Conservation (phyloP, 2,797 vertebrate genomes). For the Periophthalmus magnuspinnatus region DNA sequence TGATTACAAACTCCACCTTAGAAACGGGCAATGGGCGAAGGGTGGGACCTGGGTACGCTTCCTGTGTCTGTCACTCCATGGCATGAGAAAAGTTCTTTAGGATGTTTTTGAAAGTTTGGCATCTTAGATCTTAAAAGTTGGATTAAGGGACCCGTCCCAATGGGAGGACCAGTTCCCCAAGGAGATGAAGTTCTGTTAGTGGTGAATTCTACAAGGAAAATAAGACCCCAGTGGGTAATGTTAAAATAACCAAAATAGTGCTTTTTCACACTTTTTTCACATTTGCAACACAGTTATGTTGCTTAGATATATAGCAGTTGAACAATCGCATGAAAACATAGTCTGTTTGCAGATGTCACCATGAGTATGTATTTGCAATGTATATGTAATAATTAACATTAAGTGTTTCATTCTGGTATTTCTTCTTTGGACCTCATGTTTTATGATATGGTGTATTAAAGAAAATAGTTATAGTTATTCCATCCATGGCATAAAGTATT, state of each 20-base stretch:
- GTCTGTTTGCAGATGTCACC: neutral
- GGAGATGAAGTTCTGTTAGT: slow-evolving; percentile 27
- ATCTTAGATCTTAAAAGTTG: slow-evolving; percentile 30
- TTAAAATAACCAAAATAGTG: neutral
- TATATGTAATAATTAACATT: neutral
- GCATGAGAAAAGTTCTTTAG: slow-evolving; percentile 30
- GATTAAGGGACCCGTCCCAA: slow-evolving; percentile 34
- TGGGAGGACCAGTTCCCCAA: slow-evolving; percentile 41
- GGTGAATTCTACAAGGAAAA: no score
- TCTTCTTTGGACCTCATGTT: neutral
- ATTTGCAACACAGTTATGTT: no score
- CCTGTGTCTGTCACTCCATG: slow-evolving; percentile 60
- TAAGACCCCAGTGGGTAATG: slow-evolving; percentile 10
- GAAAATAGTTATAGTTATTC: neutral
- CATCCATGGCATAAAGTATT: neutral
- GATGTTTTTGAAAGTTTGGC: slow-evolving; percentile 39
- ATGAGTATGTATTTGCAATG: neutral
- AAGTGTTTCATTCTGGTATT: neutral
- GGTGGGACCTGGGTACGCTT: slow-evolving; percentile 52
- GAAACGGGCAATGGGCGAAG: slow-evolving; percentile 55
- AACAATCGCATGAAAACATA: neutral
- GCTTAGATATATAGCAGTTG: neutral
- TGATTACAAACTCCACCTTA: slow-evolving; percentile 50
- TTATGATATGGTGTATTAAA: no score
- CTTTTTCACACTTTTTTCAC: neutral